Evolutionary conservation across 2,113 vertebrate species (phyloP).

Genomic region (Xiphophorus hellerii): DNA sequence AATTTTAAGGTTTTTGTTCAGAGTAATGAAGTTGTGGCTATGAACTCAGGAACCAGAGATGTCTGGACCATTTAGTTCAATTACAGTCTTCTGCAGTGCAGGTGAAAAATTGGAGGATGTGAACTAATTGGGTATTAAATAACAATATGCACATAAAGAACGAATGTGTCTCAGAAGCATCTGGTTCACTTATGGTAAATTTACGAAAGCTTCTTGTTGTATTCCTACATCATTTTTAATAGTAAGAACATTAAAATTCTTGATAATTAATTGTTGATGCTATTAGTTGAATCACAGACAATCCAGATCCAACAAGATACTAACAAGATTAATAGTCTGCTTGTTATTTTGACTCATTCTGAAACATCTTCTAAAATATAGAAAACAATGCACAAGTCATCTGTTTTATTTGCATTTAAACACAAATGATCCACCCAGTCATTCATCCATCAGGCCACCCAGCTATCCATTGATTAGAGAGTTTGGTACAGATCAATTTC

Average conservation of each 20-base stretch:
- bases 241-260: not conserved
- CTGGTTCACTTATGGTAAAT: not conserved
- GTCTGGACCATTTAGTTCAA: slow-evolving; percentile 25
- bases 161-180: not conserved
- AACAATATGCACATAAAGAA: slow-evolving; percentile 5
- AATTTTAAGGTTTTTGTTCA: slow-evolving; percentile 69
- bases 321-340: not conserved
- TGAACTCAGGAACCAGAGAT: slow-evolving; percentile 28
- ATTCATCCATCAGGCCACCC: too few species aligned
- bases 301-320: not conserved
- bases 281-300: not conserved
- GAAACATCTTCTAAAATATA: too few species aligned
- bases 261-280: not conserved
- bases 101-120: slow-evolving; percentile 18
- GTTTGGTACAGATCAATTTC: too few species aligned
- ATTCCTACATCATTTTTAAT: not conserved
- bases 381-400: too few species aligned
- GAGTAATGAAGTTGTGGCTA: slow-evolving; percentile 52
- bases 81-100: slow-evolving; percentile 11
- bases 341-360: too few species aligned
- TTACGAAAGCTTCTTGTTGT: not conserved
- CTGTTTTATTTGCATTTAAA: too few species aligned
- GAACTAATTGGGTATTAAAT: slow-evolving; percentile 19
- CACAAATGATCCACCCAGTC: too few species aligned
- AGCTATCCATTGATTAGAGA: too few species aligned